Evolutionary conservation across 2,797 vertebrate species (phyloP).

Genomic region (Melopsittacus undulatus): DNA sequence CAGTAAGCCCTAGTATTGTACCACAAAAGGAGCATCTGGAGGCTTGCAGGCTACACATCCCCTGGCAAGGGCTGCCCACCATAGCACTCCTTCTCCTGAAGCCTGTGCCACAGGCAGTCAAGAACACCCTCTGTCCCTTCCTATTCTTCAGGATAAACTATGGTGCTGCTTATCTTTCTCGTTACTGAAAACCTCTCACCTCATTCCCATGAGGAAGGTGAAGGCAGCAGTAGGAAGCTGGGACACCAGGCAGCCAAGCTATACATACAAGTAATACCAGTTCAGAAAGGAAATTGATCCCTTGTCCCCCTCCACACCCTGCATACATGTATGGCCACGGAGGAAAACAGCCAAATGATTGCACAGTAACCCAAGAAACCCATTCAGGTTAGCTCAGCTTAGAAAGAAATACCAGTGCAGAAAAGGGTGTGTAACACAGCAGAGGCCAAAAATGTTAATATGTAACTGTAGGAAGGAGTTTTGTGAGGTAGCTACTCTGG

Average conservation of each 20-base stretch:
- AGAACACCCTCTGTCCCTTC: fast-evolving
- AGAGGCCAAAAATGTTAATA: constrained; percentile 53
- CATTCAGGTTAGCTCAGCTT: constrained; percentile 35
- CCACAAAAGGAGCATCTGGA: fast-evolving
- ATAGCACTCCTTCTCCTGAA: fast-evolving
- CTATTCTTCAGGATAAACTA: background rate
- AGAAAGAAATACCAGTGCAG: constrained; percentile 31
- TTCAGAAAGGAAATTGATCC: background rate
- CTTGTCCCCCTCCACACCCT: constrained; percentile 33
- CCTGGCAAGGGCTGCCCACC: background rate
- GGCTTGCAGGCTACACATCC: background rate
- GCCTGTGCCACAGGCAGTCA: background rate
- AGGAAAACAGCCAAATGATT: constrained; percentile 20
- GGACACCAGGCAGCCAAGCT: background rate
- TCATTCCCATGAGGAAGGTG: background rate
- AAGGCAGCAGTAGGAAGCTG: background rate
- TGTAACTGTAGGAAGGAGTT: constrained; percentile 30
- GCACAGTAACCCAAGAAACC: constrained; percentile 58
- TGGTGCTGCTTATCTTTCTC: background rate
- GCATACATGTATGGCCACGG: background rate
- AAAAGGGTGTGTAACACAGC: constrained; percentile 27
- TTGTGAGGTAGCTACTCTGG: background rate
- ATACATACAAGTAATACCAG: background rate
- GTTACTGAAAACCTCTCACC: background rate
- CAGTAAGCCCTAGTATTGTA: fast-evolving